phyloP scores from a whole-genome alignment of 1,140 invertebrate genomes.

The Agrypnia vestita region DNA sequence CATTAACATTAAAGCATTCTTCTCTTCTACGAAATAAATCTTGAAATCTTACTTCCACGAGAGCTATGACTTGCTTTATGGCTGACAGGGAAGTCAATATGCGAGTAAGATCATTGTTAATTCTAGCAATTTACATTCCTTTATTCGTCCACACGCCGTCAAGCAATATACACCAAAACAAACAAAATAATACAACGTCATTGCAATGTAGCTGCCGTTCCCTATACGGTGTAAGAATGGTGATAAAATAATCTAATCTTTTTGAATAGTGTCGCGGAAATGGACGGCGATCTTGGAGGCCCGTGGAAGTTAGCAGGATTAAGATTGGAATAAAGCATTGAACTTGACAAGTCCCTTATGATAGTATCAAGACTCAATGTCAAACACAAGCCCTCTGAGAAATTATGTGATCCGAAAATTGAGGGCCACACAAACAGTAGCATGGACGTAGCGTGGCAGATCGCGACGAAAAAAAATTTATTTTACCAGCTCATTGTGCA shows the following conservation, averaged over 20 bases:
- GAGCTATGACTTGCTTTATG: not conserved
- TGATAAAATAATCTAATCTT: not conserved
- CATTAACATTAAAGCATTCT: constrained; percentile 1
- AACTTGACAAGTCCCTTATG: not conserved
- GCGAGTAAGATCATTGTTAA: not conserved
- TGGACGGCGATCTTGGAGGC: not conserved
- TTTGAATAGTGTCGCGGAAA: too few species aligned
- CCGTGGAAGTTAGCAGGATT: not conserved
- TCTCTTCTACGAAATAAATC: not conserved
- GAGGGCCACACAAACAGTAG: not conserved
- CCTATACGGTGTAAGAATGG: not conserved
- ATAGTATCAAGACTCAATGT: not conserved
- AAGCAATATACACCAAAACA: too few species aligned
- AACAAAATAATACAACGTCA: too few species aligned
- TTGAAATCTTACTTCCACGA: not conserved
- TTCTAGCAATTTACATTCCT: not conserved
- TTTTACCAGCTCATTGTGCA: not conserved
- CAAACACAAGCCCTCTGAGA: not conserved
- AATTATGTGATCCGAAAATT: not conserved
- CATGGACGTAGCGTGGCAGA: not conserved
- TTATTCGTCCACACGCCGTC: too few species aligned
- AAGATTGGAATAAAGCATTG: not conserved
- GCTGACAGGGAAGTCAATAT: not conserved
- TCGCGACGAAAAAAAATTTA: not conserved
- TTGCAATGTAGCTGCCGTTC: not conserved